Evolutionary conservation across 2,888 invertebrate genomes (phyloP), one percentile per base, ranked within the genome.

Genomic region (Iselma pallidipennis): DNA sequence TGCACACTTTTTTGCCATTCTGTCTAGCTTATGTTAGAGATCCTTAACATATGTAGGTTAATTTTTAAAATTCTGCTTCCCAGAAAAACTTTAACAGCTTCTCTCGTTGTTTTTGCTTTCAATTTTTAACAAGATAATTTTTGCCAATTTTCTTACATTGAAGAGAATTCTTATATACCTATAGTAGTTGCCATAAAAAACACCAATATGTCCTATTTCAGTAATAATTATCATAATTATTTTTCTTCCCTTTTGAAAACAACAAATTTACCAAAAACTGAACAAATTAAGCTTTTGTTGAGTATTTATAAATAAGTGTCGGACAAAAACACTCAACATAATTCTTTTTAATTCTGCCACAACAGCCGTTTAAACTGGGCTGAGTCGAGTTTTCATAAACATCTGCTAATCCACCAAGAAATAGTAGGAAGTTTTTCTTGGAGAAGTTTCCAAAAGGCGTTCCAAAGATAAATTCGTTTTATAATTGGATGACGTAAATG

Each of bases 401-500:
- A 69, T 70, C 70, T 71, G 69, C 63, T 70, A 67, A 70, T 68
- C 61, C 50, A 57, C 57, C 55, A 55, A 60, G 67, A 61, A 70
- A 67, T 67, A 59, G 10, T 23, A n/a, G 67, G 59, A 70, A 67
- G 54, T 69, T 68, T 66, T 66, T 49, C 51, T 55, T 63, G 62
- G 58, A 66, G 61, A 65, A 65, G 61, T 61, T 61, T 61, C 63
- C 21, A 66, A 68, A 71, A 68, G 69, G 67, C 69, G 67, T 66
- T 67, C 58, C 66, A 52, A 53, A 61, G 63, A 71, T 71, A 74
- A 73, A 73, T 73, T 72, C 61, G 63, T 65, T 61, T 66, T 69
- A 70, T 71, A 71, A 71, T 71, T 73, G 70, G 68, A 66, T 61
- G 57, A 61, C 55, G 60, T 59, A 69, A 73, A 69, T 63, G 67